These are phyloP conservation scores for Hippopotamyrus pictus DNA, from an alignment of 2,797 vertebrate genomes.

Conservation along the genomic window DNA sequence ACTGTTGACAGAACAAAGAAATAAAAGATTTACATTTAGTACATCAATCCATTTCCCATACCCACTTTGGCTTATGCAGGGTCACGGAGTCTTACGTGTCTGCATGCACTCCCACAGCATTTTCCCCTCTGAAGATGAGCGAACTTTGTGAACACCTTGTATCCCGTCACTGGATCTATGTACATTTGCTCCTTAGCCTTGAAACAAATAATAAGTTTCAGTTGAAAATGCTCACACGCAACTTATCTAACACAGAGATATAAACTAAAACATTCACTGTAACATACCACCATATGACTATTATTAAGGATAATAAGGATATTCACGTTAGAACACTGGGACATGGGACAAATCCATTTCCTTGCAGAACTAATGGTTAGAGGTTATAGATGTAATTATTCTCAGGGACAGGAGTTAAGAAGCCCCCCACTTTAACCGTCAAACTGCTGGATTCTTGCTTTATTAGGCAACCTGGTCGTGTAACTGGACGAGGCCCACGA, in stretches of 20 bases:
- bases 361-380: not conserved
- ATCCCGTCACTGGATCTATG: constrained; percentile 65
- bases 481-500: not conserved
- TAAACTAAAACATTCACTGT: not conserved
- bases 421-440: not conserved
- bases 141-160: constrained; percentile 62
- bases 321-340: not conserved
- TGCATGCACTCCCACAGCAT: constrained; percentile 71
- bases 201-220: constrained; percentile 28
- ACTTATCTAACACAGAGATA: constrained; percentile 15
- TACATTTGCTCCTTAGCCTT: constrained; percentile 72
- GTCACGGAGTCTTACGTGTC: constrained; percentile 64
- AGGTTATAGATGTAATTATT: not conserved
- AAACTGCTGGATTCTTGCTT: constrained; percentile 7
- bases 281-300: not conserved
- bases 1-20: constrained; percentile 62
- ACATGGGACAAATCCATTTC: not conserved
- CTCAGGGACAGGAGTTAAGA: not conserved
- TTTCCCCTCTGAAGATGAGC: constrained; percentile 68
- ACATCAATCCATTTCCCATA: not conserved
- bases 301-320: not conserved
- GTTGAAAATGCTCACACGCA: not conserved
- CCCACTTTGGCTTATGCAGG: not conserved
- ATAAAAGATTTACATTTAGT: constrained; percentile 23
- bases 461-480: constrained; percentile 12